These are phyloP conservation scores for Eupithecia vulgata DNA, from an alignment of 2,888 invertebrate genomes.

Conservation along the genomic window DNA sequence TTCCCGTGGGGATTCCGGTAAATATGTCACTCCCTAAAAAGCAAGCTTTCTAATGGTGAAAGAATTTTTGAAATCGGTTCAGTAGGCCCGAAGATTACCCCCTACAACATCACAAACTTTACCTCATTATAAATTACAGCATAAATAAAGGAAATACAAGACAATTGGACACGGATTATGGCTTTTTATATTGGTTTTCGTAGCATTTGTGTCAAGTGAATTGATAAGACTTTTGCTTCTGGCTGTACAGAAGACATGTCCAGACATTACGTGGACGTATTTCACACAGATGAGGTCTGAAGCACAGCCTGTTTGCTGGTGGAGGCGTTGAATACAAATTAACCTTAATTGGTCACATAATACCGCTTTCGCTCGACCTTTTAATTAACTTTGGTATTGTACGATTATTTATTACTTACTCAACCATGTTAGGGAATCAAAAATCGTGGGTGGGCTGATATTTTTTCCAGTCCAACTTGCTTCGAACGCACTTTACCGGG, in stretches of 20 bases:
- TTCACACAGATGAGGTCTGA: constrained; percentile 52
- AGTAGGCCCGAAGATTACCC: too few species aligned
- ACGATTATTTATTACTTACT: constrained; percentile 4
- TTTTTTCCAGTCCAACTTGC: too few species aligned
- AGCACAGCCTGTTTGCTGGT: constrained; percentile 39
- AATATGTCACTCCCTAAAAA: too few species aligned
- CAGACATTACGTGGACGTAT: constrained; percentile 52
- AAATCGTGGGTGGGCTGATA: too few species aligned
- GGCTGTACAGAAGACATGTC: constrained; percentile 17
- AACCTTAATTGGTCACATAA: constrained; percentile 36
- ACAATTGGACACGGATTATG: not conserved
- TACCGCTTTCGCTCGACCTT: constrained; percentile 42
- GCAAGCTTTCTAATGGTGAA: too few species aligned
- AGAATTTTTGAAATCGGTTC: too few species aligned
- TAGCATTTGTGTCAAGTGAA: not conserved
- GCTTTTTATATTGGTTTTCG: not conserved
- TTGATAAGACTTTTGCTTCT: not conserved
- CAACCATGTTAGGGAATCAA: not conserved
- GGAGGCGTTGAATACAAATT: constrained; percentile 47
- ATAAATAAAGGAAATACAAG: not conserved
- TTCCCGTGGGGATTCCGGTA: too few species aligned
- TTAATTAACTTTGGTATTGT: constrained; percentile 41
- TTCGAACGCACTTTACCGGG: too few species aligned
- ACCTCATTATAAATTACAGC: too few species aligned
- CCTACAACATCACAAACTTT: too few species aligned